These are phyloP conservation scores for Cynoglossus semilaevis DNA, from an alignment of 2,113 vertebrate genomes.

Conservation along the genomic window DNA sequence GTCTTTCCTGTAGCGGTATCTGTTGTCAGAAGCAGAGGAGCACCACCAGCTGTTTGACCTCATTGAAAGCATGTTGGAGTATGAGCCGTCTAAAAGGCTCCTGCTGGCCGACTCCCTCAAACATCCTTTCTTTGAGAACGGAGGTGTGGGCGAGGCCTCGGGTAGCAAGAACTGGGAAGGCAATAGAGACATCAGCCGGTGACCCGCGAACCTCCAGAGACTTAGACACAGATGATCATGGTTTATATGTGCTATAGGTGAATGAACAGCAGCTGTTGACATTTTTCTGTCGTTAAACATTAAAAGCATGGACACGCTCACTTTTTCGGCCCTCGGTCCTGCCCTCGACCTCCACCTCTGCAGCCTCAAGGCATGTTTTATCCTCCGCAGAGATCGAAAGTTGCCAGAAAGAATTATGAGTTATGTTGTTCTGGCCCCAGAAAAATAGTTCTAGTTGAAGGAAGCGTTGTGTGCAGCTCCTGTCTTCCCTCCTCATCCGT, in stretches of 20 bases:
- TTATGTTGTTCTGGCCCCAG: slow-evolving; percentile 15
- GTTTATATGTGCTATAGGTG: slow-evolving; percentile 42
- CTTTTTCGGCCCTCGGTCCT: slow-evolving; percentile 18
- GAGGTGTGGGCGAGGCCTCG: slow-evolving; percentile 65
- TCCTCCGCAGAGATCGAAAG: slow-evolving; percentile 22
- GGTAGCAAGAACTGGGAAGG: slow-evolving; percentile 88
- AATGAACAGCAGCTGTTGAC: slow-evolving; percentile 14
- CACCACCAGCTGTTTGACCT: slow-evolving; percentile 96
- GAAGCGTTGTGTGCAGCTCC: slow-evolving; percentile 59
- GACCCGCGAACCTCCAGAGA: slow-evolving; percentile 68
- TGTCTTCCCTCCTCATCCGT: slow-evolving; percentile 58
- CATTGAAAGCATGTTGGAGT: slow-evolving; percentile 94
- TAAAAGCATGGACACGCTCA: slow-evolving; percentile 53
- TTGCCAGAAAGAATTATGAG: slow-evolving; percentile 21
- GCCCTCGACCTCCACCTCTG: slow-evolving; percentile 25
- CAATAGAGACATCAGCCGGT: slow-evolving; percentile 97
- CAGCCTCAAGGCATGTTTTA: slow-evolving; percentile 35
- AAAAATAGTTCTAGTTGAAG: slow-evolving; percentile 28
- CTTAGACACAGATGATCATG: slow-evolving; percentile 28
- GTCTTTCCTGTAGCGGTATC: slow-evolving; percentile 80
- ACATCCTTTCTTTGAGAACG: slow-evolving; percentile 86
- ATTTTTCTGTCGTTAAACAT: slow-evolving; percentile 25
- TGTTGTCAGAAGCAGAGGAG: slow-evolving; percentile 89
- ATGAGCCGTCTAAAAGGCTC: slow-evolving; percentile 90
- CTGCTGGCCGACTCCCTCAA: slow-evolving; percentile 84